A percentile compares a stretch with the other conserved stretches of the same genome.
Conservation (phyloP, 2,113 vertebrate species). For the Heteronetta atricapilla region DNA sequence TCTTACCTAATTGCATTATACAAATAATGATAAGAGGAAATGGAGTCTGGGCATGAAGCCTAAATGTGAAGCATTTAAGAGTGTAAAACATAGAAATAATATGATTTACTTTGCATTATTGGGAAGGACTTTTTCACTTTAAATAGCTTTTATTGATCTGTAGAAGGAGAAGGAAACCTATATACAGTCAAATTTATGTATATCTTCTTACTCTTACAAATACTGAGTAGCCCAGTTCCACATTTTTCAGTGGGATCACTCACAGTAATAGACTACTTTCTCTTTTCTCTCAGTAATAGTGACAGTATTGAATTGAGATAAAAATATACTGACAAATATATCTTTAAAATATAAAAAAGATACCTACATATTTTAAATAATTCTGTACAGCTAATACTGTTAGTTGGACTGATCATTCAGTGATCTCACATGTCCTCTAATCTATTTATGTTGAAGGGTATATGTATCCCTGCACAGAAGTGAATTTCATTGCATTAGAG, state of each 20-base stretch:
- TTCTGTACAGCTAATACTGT: not conserved
- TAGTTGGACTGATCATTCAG: not conserved
- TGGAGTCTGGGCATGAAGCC: not conserved
- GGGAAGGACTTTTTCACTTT: conserved; percentile 23
- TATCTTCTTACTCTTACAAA: not conserved
- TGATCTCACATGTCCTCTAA: not conserved
- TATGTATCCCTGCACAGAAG: not conserved
- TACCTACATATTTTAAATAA: not conserved
- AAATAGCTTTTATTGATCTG: conserved; percentile 40
- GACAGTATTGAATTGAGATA: not conserved
- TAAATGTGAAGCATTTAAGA: conserved; percentile 4
- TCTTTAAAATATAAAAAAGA: not conserved
- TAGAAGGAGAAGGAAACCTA: not conserved
- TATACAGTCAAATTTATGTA: not conserved
- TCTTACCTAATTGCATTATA: not conserved
- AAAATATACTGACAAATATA: not conserved
- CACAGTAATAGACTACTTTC: not conserved
- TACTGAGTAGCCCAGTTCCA: not conserved
- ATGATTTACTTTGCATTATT: conserved; percentile 43
- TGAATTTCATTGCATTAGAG: not conserved
- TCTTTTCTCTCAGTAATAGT: not conserved
- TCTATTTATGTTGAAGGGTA: not conserved
- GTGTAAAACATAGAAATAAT: not conserved
- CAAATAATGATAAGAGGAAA: conserved; percentile 9
- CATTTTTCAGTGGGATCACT: not conserved